Base-by-base conservation (phyloP, 1,140 invertebrate species). In the Atta cephalotes region DNA sequence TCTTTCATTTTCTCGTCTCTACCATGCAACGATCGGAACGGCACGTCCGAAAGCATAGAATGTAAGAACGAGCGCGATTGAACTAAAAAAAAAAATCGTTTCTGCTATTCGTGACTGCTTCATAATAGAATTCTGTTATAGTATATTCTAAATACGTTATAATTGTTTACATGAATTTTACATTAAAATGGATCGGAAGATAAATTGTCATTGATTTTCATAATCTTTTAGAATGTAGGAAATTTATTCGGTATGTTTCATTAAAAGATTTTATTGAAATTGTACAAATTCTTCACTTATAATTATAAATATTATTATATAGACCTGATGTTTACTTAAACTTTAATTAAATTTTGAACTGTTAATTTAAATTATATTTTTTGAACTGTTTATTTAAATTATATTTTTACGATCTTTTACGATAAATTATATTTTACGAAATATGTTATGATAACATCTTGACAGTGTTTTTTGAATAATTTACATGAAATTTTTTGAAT, bases 31-130 rank as follows among this genome's bases (percentile, higher is more conserved):
- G 77, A 77, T 82, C 58, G 56, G 56, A 87, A 78, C 62, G n/a
- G 65, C 77, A 86, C 86, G 81, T 90, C 65, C 81, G 31, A 49
- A 66, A 81, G 21, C 31, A 72, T n/a, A 62, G 58, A 58, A 89
- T 66, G 87, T 80, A 76, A 79, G 71, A 85, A 81, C 53, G 45
- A 45, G 87, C 35, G 65, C 65, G 35, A 71, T 65, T 49, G 49
- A 81, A 51, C 66, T 53, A 12, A 76, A 79, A 85, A 78, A 68
- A 66, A 21, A 45, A 45, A 45, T 9, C 39, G 9, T 21, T 25
- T 25, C 25, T 25, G 25, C 0, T 25, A 25, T 25, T 18, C 18
- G 21, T 28, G 60, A 3, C 78, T 77, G 51, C 31, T 51, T 65
- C 56, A n/a, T 65, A 66, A 66, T 10, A n/a, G 68, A 66, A 63